Evolutionary conservation across 2,797 vertebrate genomes (phyloP).

Genomic region (Neopelma chrysocephalum): DNA sequence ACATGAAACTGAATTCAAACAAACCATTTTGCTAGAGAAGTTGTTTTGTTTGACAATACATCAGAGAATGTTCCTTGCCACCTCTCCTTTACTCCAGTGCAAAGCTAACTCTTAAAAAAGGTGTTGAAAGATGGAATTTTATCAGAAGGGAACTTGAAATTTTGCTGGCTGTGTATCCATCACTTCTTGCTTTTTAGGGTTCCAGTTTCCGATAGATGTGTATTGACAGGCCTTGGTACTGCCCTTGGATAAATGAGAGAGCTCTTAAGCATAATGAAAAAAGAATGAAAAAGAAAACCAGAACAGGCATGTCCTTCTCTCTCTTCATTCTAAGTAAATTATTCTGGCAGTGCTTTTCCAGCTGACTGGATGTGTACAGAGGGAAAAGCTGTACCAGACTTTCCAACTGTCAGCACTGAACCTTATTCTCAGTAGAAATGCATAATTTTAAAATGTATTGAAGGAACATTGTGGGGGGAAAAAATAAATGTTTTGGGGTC

Average conservation of each 20-base stretch:
- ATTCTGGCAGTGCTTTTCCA: neutral
- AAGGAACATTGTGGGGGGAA: neutral
- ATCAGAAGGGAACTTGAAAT: neutral
- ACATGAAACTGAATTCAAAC: neutral
- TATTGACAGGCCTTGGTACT: conserved; percentile 26
- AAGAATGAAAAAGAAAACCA: neutral
- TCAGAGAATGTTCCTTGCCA: neutral
- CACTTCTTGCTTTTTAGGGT: neutral
- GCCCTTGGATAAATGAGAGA: neutral
- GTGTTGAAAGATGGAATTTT: conserved; percentile 33
- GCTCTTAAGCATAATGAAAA: neutral
- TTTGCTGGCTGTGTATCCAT: neutral
- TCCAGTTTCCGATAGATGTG: neutral
- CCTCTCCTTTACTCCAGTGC: neutral
- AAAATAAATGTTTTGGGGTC: neutral
- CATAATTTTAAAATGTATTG: neutral
- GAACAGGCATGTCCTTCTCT: neutral
- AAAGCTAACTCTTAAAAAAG: neutral
- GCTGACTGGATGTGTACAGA: neutral
- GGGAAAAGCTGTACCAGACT: neutral
- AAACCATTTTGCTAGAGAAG: neutral
- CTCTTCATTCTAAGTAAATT: neutral
- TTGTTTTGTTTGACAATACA: neutral
- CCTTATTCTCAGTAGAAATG: neutral
- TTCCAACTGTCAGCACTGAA: neutral